Evolutionary conservation across 2,113 vertebrate species (phyloP), one percentile per base, ranked within the genome.

Genomic region (Marcusenius ussheri): DNA sequence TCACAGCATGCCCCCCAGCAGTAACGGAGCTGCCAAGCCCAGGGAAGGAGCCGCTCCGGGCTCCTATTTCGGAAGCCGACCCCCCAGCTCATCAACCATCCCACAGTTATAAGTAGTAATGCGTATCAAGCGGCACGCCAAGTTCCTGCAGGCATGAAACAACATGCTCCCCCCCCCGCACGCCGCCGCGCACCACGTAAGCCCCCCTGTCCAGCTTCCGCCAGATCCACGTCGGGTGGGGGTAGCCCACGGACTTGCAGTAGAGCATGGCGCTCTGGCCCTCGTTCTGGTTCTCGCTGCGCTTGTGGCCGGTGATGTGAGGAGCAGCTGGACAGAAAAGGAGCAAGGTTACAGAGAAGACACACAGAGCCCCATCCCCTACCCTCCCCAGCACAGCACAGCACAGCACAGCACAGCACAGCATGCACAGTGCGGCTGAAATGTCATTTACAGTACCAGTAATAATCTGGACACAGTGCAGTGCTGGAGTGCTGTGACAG

Each of bases 251-350:
- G 7, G 98, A 98, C 93, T 97, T 99, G 96, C 98, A 99, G 94
- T 98, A 98, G 93, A 99, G 94, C 90, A 95, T 93, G 2, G 97
- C 98, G 83, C 96, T 97, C 92, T 99, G 97, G 7, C 98, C 98
- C 94, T 99, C 98, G 0, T 99, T 99, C 89, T 97, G 98, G 92
- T 99, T 99, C 94, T 99, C 98, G 11, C 98, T 99, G 89, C 97
- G 93, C 94, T 99, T 99, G 94, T 99, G 98, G 58, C 97, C 97
- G 13, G 95, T 97, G 94, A 99, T 97, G 84, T 97, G 96, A 66
- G 98, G 98, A 93, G 91, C 92, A 90, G 98, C 98, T 99, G 89
- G 0, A 77, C 92, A 83, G 93, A 50, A 21, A 49, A 15, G 53
- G 66, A 21, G 10, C 9, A 5, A 53, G 31, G 31, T 19, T 46